Evolutionary conservation across 1,140 invertebrate genomes (phyloP), one percentile per base, ranked within the genome.

Genomic region (Oryctes rhinoceros): DNA sequence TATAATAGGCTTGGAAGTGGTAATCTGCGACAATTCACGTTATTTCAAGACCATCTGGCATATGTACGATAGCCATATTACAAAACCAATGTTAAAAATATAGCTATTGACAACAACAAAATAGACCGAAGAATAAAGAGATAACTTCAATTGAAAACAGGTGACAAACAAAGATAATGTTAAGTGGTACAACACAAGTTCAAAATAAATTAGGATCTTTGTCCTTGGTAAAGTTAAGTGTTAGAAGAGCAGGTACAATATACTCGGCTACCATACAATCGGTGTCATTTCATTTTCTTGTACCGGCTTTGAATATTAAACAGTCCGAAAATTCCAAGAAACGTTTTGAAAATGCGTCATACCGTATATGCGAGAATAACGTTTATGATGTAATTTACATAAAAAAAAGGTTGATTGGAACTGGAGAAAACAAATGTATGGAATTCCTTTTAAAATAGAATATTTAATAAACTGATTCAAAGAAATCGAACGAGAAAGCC

Each of bases 341-440:
- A 67, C 65, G 65, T 67, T 67, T 67, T 44, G 13, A 67, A 67
- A 67, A 67, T 67, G 20, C 65, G 65, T 67, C 65, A 67, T 24
- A 20, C 65, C 18, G n/a, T 35, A 67, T 2, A 18, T 35, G 13
- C 35, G 13, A 67, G 18, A 67, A 67, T 35, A 67, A 67, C 65
- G 20, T 24, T 11, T 18, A 30, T 30, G 18, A 67, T 67, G 65
- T 18, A 18, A 30, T 67, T 67, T 67, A 67, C 6, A 67, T 67
- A 24, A 9, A 67, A 18, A 11, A 24, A 67, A 53, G 2, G 13
- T 53, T 53, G 49, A 5, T 10, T 35, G 20, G 6, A 24, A 67
- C 1, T 18, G n/a, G 39, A 44, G 39, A 44, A 44, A 44, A 44
- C 39, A 44, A 44, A 44, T 10, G 39, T 44, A 44, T 3, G 5